phyloP scores from a whole-genome alignment of 2,888 invertebrate species.

The Spodoptera picta region DNA sequence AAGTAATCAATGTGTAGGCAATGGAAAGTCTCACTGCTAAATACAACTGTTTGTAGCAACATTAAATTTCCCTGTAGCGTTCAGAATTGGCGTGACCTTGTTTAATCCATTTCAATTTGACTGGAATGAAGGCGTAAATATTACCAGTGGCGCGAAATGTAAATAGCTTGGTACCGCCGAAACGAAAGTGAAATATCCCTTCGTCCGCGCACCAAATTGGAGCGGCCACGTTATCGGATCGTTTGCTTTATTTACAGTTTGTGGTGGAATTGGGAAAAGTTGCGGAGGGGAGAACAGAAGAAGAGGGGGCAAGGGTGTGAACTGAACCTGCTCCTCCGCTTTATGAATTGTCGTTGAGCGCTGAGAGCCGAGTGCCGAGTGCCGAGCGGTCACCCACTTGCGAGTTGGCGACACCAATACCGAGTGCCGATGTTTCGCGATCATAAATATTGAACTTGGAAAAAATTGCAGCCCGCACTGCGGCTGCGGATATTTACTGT shows the following conservation, averaged over 20 bases:
- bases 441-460: conserved; percentile 68
- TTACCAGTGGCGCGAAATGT: conserved; percentile 53
- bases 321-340: conserved; percentile 49
- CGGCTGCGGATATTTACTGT: conserved; percentile 62
- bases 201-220: conserved; percentile 58
- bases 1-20: conserved; percentile 45
- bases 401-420: conserved; percentile 63
- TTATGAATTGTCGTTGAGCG: conserved; percentile 70
- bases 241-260: conserved; percentile 67
- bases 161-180: conserved; percentile 56
- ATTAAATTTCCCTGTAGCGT: conserved; percentile 51
- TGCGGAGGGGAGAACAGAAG: conserved; percentile 34
- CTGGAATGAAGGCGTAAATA: conserved; percentile 54
- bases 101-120: conserved; percentile 59
- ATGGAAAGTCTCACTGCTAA: conserved; percentile 24
- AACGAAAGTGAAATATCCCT: conserved; percentile 69
- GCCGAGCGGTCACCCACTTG: conserved; percentile 61
- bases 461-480: conserved; percentile 61
- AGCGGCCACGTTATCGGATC: conserved; percentile 66
- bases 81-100: conserved; percentile 54
- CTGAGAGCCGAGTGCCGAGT: conserved; percentile 53
- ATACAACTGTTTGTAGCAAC: conserved; percentile 50
- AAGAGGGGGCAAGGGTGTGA: conserved; percentile 38
- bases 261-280: conserved; percentile 56
- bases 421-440: conserved; percentile 61